Evolutionary conservation across 2,113 vertebrate species (phyloP).

Genomic region (Ardeotis arabs): DNA sequence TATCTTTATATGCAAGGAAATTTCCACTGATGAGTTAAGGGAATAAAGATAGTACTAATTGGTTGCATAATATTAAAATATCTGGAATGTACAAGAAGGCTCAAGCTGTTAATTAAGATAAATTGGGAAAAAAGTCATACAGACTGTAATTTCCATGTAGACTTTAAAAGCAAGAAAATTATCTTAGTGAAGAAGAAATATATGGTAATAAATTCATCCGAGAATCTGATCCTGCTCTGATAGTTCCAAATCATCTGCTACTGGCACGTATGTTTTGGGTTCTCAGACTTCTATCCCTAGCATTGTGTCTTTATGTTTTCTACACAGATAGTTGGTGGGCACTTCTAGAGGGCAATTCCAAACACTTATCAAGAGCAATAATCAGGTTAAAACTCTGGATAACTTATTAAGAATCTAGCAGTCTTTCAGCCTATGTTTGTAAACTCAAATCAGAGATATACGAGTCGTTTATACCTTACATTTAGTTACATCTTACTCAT

Average conservation of each 20-base stretch:
- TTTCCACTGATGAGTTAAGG: slow-evolving; percentile 23
- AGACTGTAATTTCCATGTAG: slow-evolving; percentile 18
- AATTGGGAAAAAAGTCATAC: slow-evolving; percentile 26
- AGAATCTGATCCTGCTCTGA: neutral
- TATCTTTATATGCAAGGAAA: slow-evolving; percentile 33
- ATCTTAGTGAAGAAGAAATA: neutral
- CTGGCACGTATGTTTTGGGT: neutral
- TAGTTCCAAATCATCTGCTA: neutral
- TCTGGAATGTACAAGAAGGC: neutral
- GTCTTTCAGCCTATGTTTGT: neutral
- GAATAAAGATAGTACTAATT: slow-evolving; percentile 39
- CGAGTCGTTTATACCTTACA: neutral
- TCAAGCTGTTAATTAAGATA: slow-evolving; percentile 51
- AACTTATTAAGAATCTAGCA: neutral
- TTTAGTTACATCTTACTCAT: neutral
- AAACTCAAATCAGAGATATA: neutral
- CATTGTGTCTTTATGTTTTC: neutral
- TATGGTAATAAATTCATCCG: neutral
- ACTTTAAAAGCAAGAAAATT: slow-evolving; percentile 37
- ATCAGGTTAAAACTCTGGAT: neutral
- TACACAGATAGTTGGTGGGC: neutral
- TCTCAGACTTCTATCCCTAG: neutral
- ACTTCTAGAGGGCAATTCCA: neutral
- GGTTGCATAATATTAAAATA: slow-evolving; percentile 32
- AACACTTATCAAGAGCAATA: neutral